Base-by-base conservation (phyloP, 2,797 vertebrate genomes). In the Morus bassanus region DNA sequence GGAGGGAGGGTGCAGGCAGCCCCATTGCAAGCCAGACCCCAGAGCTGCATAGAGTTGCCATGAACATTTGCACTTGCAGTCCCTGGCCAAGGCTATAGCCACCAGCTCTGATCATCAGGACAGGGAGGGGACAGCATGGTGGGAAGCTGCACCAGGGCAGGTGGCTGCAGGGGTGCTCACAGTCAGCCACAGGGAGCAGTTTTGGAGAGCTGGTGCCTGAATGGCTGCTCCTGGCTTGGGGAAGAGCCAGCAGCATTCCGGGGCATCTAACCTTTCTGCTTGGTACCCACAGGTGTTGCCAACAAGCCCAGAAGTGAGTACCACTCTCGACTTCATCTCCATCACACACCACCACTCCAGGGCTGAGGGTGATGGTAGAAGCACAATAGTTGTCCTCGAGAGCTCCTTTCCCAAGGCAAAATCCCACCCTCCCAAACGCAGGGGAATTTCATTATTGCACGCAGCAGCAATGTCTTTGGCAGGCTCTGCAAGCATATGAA, bases 261-360 rank as follows among this genome's bases (percentile, higher is more conserved):
- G 35, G 5, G 9, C 76, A 30, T 85, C 93, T 95, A 76, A 96
- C 60, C 16, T 22, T 91, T 33, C 39, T 72, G 13, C 30, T 95
- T 95, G 16, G 6, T 88, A 45, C 57, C 84, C 72, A 56, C 93
- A 95, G 96, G 93, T 94, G 18, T 18, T 24, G 28, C 5, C 4
- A 7, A 46, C 13, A 89, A 91, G 78, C 37, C 68, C 78, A 35
- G 22, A 57, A 89, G 96, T 96, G 89, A 97, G 96, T 96, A 94
- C 33, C 0, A 0, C 59, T 45, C 63, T 92, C 0, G 0, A n/a
- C 75, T 53, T 46, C 46, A 48, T 37, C 65, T 92, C 24, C 75
- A 21, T 41, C 59, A 23, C 25, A 15, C 74, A 59, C 1, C 50
- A 68, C 33, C 2, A 0, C 31, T 59, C 37, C 19, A 9, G 41